phyloP scores from a whole-genome alignment of 2,113 vertebrate species.

The Cololabis saira region DNA sequence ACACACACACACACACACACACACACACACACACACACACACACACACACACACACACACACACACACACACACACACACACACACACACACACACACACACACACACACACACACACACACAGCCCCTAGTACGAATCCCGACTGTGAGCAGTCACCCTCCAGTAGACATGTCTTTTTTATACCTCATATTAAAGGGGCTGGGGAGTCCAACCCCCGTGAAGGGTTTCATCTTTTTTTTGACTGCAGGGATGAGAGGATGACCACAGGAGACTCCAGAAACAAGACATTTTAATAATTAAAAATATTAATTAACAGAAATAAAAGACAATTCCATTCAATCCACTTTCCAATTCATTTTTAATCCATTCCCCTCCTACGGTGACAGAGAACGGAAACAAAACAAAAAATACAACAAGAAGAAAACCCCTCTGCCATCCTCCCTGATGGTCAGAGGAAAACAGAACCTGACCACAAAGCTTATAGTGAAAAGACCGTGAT shows the following conservation, averaged over 20 bases:
- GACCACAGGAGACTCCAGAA: constrained; percentile 1
- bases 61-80: background rate
- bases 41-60: constrained; percentile 15
- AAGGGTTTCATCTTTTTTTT: constrained; percentile 46
- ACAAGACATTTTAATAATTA: background rate
- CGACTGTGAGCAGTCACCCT: constrained; percentile 59
- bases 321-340: too few species aligned
- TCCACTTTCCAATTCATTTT: too few species aligned
- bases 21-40: constrained; percentile 14
- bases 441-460: too few species aligned
- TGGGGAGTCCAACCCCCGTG: constrained; percentile 21
- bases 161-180: constrained; percentile 50
- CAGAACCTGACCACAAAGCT: too few species aligned
- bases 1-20: constrained; percentile 13
- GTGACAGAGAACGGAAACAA: too few species aligned
- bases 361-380: too few species aligned
- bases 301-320: background rate
- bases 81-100: constrained; percentile 16
- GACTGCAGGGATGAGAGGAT: constrained; percentile 29
- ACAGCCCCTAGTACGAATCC: constrained; percentile 48
- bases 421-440: too few species aligned
- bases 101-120: constrained; percentile 16
- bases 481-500: too few species aligned
- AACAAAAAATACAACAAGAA: too few species aligned
- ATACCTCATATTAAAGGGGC: constrained; percentile 48